These are phyloP conservation scores for Leuciscus idus DNA, from an alignment of 2,113 vertebrate species.

Conservation along the genomic window DNA sequence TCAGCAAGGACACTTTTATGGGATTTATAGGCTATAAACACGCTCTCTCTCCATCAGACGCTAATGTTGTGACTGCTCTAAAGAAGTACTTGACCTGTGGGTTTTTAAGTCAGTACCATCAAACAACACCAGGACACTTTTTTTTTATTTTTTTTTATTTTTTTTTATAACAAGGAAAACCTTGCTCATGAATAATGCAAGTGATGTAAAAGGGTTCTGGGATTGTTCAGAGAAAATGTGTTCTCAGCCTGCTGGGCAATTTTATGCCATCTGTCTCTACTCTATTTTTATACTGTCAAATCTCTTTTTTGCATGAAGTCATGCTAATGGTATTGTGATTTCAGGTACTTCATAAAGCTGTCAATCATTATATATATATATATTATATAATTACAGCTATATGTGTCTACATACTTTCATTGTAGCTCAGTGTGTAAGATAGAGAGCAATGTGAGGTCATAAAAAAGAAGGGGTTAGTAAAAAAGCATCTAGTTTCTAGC, in stretches of 20 bases:
- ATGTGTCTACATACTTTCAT: neutral
- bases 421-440: neutral
- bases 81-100: conserved; percentile 26
- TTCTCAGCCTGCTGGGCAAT: conserved; percentile 27
- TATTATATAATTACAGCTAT: neutral
- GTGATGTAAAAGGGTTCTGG: conserved; percentile 7
- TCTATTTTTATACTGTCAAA: conserved; percentile 35
- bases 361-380: neutral
- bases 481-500: neutral
- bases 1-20: conserved; percentile 5
- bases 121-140: neutral
- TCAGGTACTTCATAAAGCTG: neutral
- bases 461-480: neutral
- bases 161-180: neutral
- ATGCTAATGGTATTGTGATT: conserved; percentile 19
- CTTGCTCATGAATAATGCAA: conserved; percentile 43
- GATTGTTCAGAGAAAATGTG: conserved; percentile 17
- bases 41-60: neutral
- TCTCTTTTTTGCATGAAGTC: conserved; percentile 22
- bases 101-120: neutral
- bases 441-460: neutral
- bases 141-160: too few relatives aligned
- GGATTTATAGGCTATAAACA: conserved; percentile 1
- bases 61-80: conserved; percentile 35
- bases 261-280: conserved; percentile 33